Evolutionary conservation across 30 jellyfish, hydroid and myxozoan genomes (phyloP).

Genomic region (Chrysaora quinquecirrha): DNA sequence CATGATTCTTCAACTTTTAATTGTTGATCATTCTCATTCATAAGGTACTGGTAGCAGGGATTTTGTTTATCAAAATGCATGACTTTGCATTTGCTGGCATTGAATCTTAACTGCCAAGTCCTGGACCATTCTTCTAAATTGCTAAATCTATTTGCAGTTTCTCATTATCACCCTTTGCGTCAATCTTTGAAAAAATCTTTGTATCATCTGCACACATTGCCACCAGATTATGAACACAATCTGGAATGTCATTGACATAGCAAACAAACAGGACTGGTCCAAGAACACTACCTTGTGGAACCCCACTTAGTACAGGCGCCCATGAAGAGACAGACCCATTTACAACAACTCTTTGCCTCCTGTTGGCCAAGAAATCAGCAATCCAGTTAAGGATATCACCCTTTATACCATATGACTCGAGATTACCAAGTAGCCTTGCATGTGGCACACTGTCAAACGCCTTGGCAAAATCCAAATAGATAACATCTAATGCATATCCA

Average conservation of each 20-base stretch:
- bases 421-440: background rate
- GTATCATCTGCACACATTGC: constrained; percentile 44
- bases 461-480: constrained; percentile 46
- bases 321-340: constrained; percentile 5
- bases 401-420: constrained; percentile 9
- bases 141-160: too few relatives aligned
- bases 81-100: too few relatives aligned
- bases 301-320: background rate
- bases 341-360: constrained; percentile 24
- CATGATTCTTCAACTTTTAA: too few relatives aligned
- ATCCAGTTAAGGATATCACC: constrained; percentile 28
- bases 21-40: too few relatives aligned
- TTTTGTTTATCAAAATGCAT: too few relatives aligned
- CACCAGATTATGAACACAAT: constrained; percentile 26
- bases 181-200: too few relatives aligned
- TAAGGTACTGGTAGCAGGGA: too few relatives aligned
- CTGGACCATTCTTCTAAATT: too few relatives aligned
- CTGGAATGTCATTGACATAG: constrained; percentile 35
- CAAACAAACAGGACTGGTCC: constrained; percentile 14
- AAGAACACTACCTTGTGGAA: constrained; percentile 22
- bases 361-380: constrained; percentile 7
- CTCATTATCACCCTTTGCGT: too few relatives aligned
- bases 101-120: too few relatives aligned
- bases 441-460: constrained; percentile 52
- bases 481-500: background rate